Evolutionary conservation across 2,888 invertebrate genomes (phyloP), one percentile per base, ranked within the genome.

Genomic region (Saturnia japonica): DNA sequence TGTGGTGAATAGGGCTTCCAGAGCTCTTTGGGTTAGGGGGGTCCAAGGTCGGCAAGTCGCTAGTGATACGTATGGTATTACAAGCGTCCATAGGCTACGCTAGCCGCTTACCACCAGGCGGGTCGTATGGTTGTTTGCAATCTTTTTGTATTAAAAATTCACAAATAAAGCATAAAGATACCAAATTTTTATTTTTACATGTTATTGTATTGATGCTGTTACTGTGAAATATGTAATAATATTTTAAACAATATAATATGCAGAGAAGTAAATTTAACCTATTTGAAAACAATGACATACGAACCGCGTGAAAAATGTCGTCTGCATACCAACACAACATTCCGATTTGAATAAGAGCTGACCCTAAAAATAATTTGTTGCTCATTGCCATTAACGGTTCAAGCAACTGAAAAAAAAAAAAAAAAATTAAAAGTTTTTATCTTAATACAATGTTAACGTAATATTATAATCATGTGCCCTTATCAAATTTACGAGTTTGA

Each of bases 281-380:
- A 64, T 40, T 71, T 45, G 66, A 70, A 67, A 67, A 62, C 12
- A 67, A 47, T 67, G n/a, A 60, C 42, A 67, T 75, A 85, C 88
- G 75, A 73, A 94, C 93, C 82, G 91, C 91, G 77, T 91, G 88
- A 72, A 86, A 89, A 73, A 93, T 92, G 72, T 92, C 89, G 73
- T 94, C 93, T 22, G 92, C 93, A 77, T 93, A 94, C 93, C 92
- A 93, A 76, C 93, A 94, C 72, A 94, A 76, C 78, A 91, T 86
- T 70, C 93, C 93, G 34, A 92, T 90, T 86, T 94, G 93, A 74
- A 93, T 88, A 6, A 94, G 77, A 64, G 90, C 88, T 22, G 92
- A 90, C 19, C 80, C 85, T 73, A 93, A 76, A 79, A 93, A 93
- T 69, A 93, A 74, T 78, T 94, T 94, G 75, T 86, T 93, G 75